These are phyloP conservation scores for Odontocerum albicorne DNA, from an alignment of 2,888 invertebrate genomes.

Conservation along the genomic window DNA sequence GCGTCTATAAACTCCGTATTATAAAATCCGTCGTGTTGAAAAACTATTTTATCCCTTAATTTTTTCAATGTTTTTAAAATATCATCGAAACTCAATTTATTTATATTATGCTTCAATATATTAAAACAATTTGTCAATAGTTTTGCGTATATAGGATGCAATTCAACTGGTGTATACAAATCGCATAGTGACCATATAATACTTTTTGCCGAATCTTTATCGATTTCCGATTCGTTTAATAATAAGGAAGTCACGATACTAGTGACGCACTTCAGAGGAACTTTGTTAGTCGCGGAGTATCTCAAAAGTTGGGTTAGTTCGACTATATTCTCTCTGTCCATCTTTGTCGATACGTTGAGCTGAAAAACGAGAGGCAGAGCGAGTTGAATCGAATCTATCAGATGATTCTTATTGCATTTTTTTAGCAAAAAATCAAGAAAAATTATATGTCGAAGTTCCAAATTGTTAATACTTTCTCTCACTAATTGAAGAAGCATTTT, in stretches of 20 bases:
- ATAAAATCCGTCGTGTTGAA: conserved; percentile 56
- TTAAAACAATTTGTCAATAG: conserved; percentile 57
- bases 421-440: conserved; percentile 62
- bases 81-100: conserved; percentile 51
- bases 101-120: conserved; percentile 50
- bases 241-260: conserved; percentile 56
- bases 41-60: conserved; percentile 50
- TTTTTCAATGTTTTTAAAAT: conserved; percentile 55
- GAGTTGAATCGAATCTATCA: conserved; percentile 64
- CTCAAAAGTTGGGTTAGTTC: conserved; percentile 57
- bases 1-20: conserved; percentile 62
- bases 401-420: conserved; percentile 54
- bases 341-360: conserved; percentile 59
- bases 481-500: conserved; percentile 66
- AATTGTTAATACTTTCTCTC: conserved; percentile 60
- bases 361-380: conserved; percentile 71
- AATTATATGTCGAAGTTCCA: conserved; percentile 62
- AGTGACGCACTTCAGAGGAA: conserved; percentile 56
- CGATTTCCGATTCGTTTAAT: conserved; percentile 49
- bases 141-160: conserved; percentile 49
- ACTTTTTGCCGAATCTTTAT: conserved; percentile 53
- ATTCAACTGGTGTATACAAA: conserved; percentile 46
- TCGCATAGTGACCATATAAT: conserved; percentile 61
- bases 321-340: conserved; percentile 57
- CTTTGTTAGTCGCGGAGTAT: conserved; percentile 53